phyloP scores from a whole-genome alignment of 2,888 invertebrate species.

The Dasysyrphus albostriatus region DNA sequence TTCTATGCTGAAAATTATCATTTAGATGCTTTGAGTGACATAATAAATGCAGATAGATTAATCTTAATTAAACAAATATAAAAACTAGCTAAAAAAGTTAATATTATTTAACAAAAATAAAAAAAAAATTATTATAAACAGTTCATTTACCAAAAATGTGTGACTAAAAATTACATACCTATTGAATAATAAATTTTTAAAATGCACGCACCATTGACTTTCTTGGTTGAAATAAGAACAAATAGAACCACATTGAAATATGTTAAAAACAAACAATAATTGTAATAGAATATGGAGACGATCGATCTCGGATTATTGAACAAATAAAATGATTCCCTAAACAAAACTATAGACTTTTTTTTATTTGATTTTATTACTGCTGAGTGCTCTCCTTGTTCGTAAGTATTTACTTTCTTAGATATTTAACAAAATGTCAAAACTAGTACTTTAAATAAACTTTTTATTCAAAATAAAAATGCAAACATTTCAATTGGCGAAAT shows the following conservation, averaged over 20 bases:
- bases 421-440: too few relatives aligned
- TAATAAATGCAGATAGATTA: background rate
- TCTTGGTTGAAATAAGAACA: slow-evolving; percentile 3
- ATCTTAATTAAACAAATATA: background rate
- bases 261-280: background rate
- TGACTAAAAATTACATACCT: background rate
- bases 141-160: background rate
- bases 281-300: slow-evolving; percentile 32
- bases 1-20: slow-evolving; percentile 12
- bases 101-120: background rate
- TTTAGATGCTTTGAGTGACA: background rate
- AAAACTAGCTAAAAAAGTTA: background rate
- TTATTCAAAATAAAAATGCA: too few relatives aligned
- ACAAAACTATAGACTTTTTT: background rate
- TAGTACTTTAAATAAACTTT: too few relatives aligned
- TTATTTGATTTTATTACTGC: background rate
- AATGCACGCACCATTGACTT: slow-evolving; percentile 17
- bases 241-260: background rate
- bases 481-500: too few relatives aligned
- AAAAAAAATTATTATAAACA: background rate
- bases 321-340: slow-evolving; percentile 23
- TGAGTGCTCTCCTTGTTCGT: too few relatives aligned
- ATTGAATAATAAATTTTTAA: slow-evolving; percentile 9
- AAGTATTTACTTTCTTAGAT: too few relatives aligned
- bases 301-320: slow-evolving; percentile 13